A percentile compares a stretch with the other conserved stretches of the same genome.
phyloP scores from a whole-genome alignment of 2,888 invertebrate species.

The Spodoptera exigua region DNA sequence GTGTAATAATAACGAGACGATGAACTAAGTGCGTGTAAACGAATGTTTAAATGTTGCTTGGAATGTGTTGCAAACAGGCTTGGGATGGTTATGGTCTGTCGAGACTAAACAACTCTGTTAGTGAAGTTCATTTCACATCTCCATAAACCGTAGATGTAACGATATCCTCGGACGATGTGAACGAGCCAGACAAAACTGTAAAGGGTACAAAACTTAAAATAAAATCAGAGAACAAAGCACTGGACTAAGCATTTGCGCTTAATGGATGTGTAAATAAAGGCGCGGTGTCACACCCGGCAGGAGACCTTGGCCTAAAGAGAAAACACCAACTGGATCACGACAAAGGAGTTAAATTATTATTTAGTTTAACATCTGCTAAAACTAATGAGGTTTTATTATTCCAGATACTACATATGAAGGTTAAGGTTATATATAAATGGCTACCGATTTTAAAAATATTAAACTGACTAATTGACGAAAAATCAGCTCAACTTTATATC shows the following conservation, averaged over 20 bases:
- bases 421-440: conserved; percentile 34
- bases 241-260: conserved; percentile 70
- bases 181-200: conserved; percentile 29
- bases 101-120: conserved; percentile 35
- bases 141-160: conserved; percentile 31
- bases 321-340: conserved; percentile 60
- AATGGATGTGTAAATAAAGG: conserved; percentile 83
- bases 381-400: not conserved
- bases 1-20: conserved; percentile 31
- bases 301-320: conserved; percentile 78
- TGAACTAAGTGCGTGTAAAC: conserved; percentile 28
- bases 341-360: conserved; percentile 36
- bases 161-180: conserved; percentile 29
- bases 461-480: not conserved
- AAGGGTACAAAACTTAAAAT: conserved; percentile 32
- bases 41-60: conserved; percentile 31
- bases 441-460: not conserved
- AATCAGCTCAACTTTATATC: conserved; percentile 32
- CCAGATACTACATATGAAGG: conserved; percentile 21
- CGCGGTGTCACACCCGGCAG: conserved; percentile 71
- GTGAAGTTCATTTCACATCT: conserved; percentile 25
- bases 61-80: conserved; percentile 27
- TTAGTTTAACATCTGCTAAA: conserved; percentile 50
- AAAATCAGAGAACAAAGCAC: conserved; percentile 45
- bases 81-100: conserved; percentile 26